Percentiles rank a stretch among this genome's conserved stretches.
phyloP scores from a whole-genome alignment of 2,797 vertebrate genomes.

The Macropus fuliginosus region DNA sequence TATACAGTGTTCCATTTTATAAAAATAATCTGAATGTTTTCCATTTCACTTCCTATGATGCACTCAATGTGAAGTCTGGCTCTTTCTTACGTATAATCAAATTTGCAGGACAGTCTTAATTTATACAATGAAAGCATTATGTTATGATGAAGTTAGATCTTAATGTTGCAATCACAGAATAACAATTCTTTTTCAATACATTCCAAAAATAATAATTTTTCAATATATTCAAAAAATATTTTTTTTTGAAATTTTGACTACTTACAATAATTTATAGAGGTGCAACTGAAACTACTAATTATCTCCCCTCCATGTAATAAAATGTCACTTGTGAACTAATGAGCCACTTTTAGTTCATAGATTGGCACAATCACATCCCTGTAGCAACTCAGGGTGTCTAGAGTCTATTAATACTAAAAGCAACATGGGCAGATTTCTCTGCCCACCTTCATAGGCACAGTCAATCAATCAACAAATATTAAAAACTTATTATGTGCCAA shows the following conservation, averaged over 20 bases:
- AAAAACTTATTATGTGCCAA: background rate
- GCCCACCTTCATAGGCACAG: background rate
- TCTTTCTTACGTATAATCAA: constrained; percentile 71
- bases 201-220: too few species aligned
- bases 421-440: background rate
- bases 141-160: constrained; percentile 22
- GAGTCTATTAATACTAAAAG: background rate
- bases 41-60: constrained; percentile 72
- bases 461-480: background rate
- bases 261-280: background rate
- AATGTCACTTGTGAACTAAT: constrained; percentile 13
- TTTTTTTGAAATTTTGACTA: constrained; percentile 6
- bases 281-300: constrained; percentile 18
- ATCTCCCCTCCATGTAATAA: background rate
- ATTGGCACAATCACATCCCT: background rate
- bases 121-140: constrained; percentile 74
- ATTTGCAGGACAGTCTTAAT: constrained; percentile 74
- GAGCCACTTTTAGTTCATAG: background rate
- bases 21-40: constrained; percentile 81
- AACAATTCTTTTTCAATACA: background rate
- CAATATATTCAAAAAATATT: too few species aligned
- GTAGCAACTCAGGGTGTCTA: background rate
- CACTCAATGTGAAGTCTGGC: constrained; percentile 72
- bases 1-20: constrained; percentile 77
- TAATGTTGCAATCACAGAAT: background rate